A percentile compares a stretch with the other conserved stretches of the same genome.
phyloP scores from a whole-genome alignment of 2,113 vertebrate genomes.

The Istiophorus platypterus region DNA sequence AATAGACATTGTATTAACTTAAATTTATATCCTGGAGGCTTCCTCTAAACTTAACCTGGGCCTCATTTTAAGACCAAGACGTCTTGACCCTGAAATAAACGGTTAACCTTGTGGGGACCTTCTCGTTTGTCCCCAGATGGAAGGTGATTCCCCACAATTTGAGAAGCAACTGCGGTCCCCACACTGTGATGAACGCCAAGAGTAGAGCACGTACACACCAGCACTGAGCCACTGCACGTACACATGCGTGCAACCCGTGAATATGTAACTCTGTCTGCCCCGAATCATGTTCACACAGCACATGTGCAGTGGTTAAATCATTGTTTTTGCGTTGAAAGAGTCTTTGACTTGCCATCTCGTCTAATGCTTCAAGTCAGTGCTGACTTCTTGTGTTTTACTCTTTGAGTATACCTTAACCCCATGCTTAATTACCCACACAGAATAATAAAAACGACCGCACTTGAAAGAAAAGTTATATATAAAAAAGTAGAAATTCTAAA shows the following conservation, averaged over 20 bases:
- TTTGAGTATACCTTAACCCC: not conserved
- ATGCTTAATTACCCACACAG: too few relatives aligned
- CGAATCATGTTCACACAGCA: not conserved
- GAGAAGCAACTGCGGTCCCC: not conserved
- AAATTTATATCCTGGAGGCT: not conserved
- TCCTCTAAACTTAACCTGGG: not conserved
- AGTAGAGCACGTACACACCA: not conserved
- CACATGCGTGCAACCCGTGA: not conserved
- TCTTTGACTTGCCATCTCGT: not conserved
- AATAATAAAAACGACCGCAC: too few relatives aligned
- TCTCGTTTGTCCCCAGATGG: not conserved
- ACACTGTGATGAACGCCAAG: not conserved
- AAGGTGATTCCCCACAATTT: not conserved
- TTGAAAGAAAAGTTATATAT: too few relatives aligned
- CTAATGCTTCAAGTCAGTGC: not conserved
- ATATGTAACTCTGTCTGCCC: not conserved
- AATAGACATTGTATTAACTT: not conserved
- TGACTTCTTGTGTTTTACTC: too few relatives aligned
- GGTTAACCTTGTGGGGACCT: too few relatives aligned
- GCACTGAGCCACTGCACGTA: not conserved
- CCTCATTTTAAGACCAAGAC: not conserved
- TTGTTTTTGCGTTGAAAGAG: too few relatives aligned
- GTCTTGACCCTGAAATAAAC: not conserved
- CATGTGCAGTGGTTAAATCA: conserved; percentile 5
- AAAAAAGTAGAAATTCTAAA: too few relatives aligned